Percentiles rank a stretch among this genome's conserved stretches.
Evolutionary conservation across 2,113 vertebrate genomes (phyloP).

Genomic region (Bucco capensis): DNA sequence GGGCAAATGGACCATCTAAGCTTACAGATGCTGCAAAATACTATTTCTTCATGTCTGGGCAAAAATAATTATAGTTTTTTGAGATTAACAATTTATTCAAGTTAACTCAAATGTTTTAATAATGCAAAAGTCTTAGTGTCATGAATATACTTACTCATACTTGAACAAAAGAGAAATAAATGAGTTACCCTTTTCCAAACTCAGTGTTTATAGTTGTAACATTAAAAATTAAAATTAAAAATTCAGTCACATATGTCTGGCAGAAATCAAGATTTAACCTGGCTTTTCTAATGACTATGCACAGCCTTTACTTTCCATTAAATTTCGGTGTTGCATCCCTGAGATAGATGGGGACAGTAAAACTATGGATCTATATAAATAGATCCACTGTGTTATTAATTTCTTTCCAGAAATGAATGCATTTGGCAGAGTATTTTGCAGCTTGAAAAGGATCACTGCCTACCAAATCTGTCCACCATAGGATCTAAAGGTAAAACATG

Average conservation of each 20-base stretch:
- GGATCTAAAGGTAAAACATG: background rate
- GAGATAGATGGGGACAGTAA: background rate
- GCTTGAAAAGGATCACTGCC: background rate
- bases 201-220: background rate
- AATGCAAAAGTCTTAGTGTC: background rate
- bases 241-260: background rate
- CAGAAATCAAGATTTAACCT: background rate
- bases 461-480: background rate
- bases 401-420: background rate
- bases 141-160: background rate
- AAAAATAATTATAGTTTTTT: conserved; percentile 24
- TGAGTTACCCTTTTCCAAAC: background rate
- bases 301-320: background rate
- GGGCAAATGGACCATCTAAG: background rate
- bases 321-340: background rate
- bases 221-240: background rate
- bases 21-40: background rate
- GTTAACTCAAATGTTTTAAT: conserved; percentile 16
- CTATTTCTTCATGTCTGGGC: background rate
- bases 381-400: background rate
- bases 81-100: background rate
- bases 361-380: background rate
- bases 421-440: background rate
- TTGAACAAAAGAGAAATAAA: conserved; percentile 8
- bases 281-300: background rate